Evolutionary conservation across 2,113 vertebrate genomes (phyloP).

Genomic region (Rhinoderma darwinii): DNA sequence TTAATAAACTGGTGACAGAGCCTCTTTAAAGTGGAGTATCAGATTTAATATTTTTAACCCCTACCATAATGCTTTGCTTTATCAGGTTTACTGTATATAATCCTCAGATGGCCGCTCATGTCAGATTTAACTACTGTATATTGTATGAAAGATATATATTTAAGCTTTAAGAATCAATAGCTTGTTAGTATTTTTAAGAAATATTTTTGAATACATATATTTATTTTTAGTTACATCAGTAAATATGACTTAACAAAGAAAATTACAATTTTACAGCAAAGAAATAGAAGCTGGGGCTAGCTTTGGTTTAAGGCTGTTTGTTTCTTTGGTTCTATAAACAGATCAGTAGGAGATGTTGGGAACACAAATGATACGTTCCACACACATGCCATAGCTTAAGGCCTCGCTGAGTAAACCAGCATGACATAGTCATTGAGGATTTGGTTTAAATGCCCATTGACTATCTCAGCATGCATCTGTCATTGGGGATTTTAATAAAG

Average conservation of each 20-base stretch:
- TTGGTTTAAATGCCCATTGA: slow-evolving; percentile 38
- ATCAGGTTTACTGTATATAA: too few relatives aligned
- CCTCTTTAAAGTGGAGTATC: too few relatives aligned
- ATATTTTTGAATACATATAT: background rate
- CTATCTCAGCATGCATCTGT: slow-evolving; percentile 23
- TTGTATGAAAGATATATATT: too few relatives aligned
- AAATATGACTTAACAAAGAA: background rate
- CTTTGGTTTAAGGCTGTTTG: background rate
- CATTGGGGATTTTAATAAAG: slow-evolving; percentile 28
- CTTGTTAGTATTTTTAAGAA: background rate
- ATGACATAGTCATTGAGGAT: slow-evolving; percentile 24
- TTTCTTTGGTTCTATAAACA: slow-evolving; percentile 3
- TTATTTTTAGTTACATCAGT: background rate
- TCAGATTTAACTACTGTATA: too few relatives aligned
- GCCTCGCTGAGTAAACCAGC: slow-evolving; percentile 33
- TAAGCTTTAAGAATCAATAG: too few relatives aligned
- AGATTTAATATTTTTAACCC: too few relatives aligned
- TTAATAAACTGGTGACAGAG: too few relatives aligned
- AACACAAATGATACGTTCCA: slow-evolving; percentile 6
- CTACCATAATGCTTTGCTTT: too few relatives aligned
- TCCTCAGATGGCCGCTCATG: too few relatives aligned
- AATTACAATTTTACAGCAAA: background rate
- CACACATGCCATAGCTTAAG: background rate
- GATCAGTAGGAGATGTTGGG: slow-evolving; percentile 16
- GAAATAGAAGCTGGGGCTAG: too few relatives aligned